phyloP scores from a whole-genome alignment of 2,797 vertebrate species.

The Leptoclinus maculatus region DNA sequence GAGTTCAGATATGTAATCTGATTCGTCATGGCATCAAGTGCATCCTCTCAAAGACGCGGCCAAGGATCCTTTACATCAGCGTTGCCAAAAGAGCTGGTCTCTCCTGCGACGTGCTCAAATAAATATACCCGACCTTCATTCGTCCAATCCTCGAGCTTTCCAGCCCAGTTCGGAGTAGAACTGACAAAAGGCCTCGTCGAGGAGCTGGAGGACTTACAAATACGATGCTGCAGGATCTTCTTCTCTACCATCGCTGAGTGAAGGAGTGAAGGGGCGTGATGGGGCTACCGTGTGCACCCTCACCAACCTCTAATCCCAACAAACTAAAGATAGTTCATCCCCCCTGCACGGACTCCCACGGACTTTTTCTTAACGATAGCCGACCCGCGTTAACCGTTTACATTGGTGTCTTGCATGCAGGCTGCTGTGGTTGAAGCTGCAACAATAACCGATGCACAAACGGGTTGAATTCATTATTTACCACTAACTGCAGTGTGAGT shows the following conservation, averaged over 20 bases:
- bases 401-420: no score
- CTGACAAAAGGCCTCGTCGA: conserved; percentile 5
- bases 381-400: no score
- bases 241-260: neutral
- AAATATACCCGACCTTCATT: conserved; percentile 12
- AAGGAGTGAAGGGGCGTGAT: neutral
- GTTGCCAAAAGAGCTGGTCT: no score
- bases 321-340: neutral
- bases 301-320: neutral
- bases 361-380: no score
- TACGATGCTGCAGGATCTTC: no score
- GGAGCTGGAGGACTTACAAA: neutral
- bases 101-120: no score
- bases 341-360: neutral
- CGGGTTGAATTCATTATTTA: no score
- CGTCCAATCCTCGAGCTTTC: neutral
- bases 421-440: no score
- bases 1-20: neutral
- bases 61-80: no score
- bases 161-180: neutral
- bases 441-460: no score
- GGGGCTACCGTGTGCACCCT: neutral
- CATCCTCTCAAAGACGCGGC: neutral
- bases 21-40: neutral
- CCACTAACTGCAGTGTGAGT: no score